Base-by-base conservation (phyloP, 53 echinoderm and acorn worm species). In the Holothuria leucospilota region DNA sequence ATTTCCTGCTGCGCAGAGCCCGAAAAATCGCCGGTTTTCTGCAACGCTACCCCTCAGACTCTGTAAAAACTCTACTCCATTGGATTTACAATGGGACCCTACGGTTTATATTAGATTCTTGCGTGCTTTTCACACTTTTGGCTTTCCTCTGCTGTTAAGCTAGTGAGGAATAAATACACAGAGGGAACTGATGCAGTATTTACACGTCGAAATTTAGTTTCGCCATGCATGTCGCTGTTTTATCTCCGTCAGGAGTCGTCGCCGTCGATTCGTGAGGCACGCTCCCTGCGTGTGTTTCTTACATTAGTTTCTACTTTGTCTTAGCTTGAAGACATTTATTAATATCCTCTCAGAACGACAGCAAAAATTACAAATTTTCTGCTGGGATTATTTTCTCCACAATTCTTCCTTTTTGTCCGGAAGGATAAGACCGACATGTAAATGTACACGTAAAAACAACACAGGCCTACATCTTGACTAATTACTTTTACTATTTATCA, bases 1-100 rank as follows among this genome's bases (percentile, higher is more conserved):
- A 75, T 75, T 75, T 75, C 75, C 52, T 51, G 75, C 75, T 51
- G 75, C 52, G 75, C 75, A 75, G 75, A 49, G 75, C 75, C 75
- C 75, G 75, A 75, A 75, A 75, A 75, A 75, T 75, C 41, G 75
- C 26, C 75, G 75, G 75, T 75, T 75, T 75, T 75, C 75, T 75
- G 75, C 75, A 75, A 75, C 75, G 75, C 15, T 75, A 51, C 75
- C 75, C 75, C n/a, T 75, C 75, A 52, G 25, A 75, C 51, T 21
- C 75, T 75, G 75, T 24, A n/a, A 75, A 75, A 75, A 49, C 75
- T 52, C 75, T 41, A 75, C 51, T 75, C 49, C 75, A 24, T 11
- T 51, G 49, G 52, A 51, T 75, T 75, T 75, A 75, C 53, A 75
- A 52, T 75, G 51, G 75, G 75, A 75, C 75, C 51, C 52, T 75